A percentile compares a stretch with the other conserved stretches of the same genome.
phyloP scores from a whole-genome alignment of 2,888 invertebrate genomes.

The Harmothoe impar region DNA sequence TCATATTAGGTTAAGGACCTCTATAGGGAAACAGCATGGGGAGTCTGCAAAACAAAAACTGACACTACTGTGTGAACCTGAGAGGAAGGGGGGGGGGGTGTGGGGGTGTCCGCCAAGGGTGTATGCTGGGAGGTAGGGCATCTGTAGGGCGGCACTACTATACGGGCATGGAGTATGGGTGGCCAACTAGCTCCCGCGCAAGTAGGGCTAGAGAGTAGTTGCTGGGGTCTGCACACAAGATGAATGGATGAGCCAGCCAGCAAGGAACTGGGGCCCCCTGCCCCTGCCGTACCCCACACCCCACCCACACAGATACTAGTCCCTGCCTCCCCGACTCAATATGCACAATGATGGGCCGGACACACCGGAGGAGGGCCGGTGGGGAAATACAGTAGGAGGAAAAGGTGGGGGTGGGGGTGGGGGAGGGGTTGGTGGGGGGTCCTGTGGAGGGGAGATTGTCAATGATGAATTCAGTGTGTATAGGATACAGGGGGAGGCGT shows the following conservation, averaged over 20 bases:
- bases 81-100: no score
- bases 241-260: background rate
- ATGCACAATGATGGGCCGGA: background rate
- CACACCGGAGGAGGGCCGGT: background rate
- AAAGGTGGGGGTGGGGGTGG: background rate
- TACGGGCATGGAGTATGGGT: no score
- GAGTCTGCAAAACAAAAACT: no score
- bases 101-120: no score
- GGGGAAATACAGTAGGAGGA: background rate
- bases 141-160: no score
- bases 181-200: no score
- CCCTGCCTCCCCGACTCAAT: background rate
- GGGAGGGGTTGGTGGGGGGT: background rate
- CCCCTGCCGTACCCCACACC: background rate
- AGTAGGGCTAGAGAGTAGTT: no score
- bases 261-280: background rate
- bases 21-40: no score
- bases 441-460: background rate
- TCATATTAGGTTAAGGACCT: no score
- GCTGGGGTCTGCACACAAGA: no score
- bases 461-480: slow-evolving; percentile 10
- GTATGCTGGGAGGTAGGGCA: no score
- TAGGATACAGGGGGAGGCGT: background rate
- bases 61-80: no score
- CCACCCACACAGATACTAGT: background rate